phyloP scores from a whole-genome alignment of 2,797 vertebrate species.

The Lerista edwardsae region DNA sequence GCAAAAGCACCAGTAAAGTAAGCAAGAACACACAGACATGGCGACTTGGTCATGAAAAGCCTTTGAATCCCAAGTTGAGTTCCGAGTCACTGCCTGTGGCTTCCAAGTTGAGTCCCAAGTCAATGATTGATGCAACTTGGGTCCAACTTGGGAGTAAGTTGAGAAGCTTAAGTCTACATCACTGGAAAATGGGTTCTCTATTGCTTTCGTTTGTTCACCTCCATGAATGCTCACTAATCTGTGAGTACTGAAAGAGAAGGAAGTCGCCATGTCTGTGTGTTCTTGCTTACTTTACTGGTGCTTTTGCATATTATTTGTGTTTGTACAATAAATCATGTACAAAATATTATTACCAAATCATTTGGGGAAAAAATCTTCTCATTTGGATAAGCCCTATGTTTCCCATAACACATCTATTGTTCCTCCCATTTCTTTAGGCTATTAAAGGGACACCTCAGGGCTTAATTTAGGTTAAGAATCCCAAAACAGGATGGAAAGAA shows the following conservation, averaged over 20 bases:
- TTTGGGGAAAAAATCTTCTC: neutral
- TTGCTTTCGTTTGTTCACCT: neutral
- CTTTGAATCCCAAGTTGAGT: too few species aligned
- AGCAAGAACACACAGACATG: too few species aligned
- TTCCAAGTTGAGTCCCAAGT: too few species aligned
- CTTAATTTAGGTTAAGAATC: slow-evolving; percentile 1
- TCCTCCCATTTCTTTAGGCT: neutral
- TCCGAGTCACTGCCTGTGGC: too few species aligned
- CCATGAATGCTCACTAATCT: neutral
- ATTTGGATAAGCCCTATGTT: neutral
- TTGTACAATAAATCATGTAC: neutral
- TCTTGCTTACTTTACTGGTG: too few species aligned
- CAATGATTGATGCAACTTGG: too few species aligned
- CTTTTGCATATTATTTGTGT: too few species aligned
- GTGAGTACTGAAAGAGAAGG: neutral
- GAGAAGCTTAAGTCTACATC: too few species aligned
- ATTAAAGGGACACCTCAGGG: neutral
- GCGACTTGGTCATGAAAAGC: too few species aligned
- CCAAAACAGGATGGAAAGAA: neutral
- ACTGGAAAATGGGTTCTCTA: too few species aligned
- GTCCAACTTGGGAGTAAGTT: too few species aligned
- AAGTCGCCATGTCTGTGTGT: neutral
- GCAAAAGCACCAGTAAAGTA: too few species aligned
- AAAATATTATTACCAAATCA: neutral
- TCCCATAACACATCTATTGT: neutral